Percentiles rank a stretch among this genome's conserved stretches.
These are phyloP conservation scores for Calyptomena viridis DNA, from an alignment of 2,113 vertebrate genomes.

Conservation along the genomic window DNA sequence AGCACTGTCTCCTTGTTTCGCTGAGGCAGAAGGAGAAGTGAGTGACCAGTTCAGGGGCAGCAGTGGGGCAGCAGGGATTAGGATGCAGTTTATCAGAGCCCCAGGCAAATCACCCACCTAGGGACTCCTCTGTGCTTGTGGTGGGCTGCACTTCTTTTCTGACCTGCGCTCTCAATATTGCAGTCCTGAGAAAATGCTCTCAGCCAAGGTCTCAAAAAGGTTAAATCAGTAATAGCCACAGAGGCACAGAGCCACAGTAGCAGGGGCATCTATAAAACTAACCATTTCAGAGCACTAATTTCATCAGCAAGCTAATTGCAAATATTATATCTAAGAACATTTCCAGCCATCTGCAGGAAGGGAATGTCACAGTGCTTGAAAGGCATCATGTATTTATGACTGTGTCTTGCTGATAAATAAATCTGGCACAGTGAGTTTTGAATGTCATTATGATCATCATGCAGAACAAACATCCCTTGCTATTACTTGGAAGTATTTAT, in stretches of 20 bases:
- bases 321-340: conserved; percentile 41
- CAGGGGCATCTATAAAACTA: conserved; percentile 40
- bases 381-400: conserved; percentile 11
- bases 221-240: conserved; percentile 40
- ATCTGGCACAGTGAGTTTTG: background rate
- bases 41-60: background rate
- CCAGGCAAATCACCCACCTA: background rate
- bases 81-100: background rate
- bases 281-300: conserved; percentile 60
- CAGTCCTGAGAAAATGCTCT: background rate
- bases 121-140: background rate
- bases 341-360: conserved; percentile 70
- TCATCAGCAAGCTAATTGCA: conserved; percentile 46
- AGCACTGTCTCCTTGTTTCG: background rate
- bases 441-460: background rate
- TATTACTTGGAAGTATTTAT: background rate
- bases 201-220: background rate
- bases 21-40: background rate
- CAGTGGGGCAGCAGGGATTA: background rate
- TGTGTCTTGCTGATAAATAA: background rate
- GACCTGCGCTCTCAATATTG: background rate
- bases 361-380: conserved; percentile 18
- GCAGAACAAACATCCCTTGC: background rate
- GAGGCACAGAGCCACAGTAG: background rate
- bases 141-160: background rate